These are phyloP conservation scores for Ophion costatus DNA, from an alignment of 2,888 invertebrate genomes.

Conservation along the genomic window DNA sequence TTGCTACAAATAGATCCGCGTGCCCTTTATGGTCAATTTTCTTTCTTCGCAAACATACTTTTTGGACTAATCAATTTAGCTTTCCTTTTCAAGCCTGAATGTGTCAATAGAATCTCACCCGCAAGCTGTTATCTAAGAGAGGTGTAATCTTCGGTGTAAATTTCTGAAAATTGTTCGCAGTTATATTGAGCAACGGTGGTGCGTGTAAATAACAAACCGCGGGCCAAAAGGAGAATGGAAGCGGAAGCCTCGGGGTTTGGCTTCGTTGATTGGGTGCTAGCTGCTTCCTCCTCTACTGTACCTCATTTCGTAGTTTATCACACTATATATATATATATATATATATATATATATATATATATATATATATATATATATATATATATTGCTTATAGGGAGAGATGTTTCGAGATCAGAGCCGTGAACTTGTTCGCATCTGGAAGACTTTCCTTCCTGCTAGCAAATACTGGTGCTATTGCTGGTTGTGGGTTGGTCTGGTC, in stretches of 20 bases:
- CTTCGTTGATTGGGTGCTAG: slow-evolving; percentile 61
- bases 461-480: slow-evolving; percentile 47
- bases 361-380: not conserved
- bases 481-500: slow-evolving; percentile 45
- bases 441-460: slow-evolving; percentile 60
- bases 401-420: slow-evolving; percentile 56
- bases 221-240: slow-evolving; percentile 29
- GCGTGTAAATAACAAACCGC: slow-evolving; percentile 46
- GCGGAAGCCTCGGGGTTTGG: slow-evolving; percentile 49
- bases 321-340: slow-evolving; percentile 14
- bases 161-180: slow-evolving; percentile 35
- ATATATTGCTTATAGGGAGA: not conserved
- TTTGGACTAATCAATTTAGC: slow-evolving; percentile 4
- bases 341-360: not conserved
- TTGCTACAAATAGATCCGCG: no score
- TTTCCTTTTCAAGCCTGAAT: slow-evolving; percentile 2
- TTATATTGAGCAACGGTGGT: slow-evolving; percentile 29
- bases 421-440: slow-evolving; percentile 64
- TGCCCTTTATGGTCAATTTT: not conserved
- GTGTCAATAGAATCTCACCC: not conserved
- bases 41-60: not conserved
- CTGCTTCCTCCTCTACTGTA: slow-evolving; percentile 29
- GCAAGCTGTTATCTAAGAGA: not conserved
- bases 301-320: slow-evolving; percentile 53
- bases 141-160: slow-evolving; percentile 6